Evolutionary conservation across 2,888 invertebrate species (phyloP).

Genomic region (Stenolophus ochropezus): DNA sequence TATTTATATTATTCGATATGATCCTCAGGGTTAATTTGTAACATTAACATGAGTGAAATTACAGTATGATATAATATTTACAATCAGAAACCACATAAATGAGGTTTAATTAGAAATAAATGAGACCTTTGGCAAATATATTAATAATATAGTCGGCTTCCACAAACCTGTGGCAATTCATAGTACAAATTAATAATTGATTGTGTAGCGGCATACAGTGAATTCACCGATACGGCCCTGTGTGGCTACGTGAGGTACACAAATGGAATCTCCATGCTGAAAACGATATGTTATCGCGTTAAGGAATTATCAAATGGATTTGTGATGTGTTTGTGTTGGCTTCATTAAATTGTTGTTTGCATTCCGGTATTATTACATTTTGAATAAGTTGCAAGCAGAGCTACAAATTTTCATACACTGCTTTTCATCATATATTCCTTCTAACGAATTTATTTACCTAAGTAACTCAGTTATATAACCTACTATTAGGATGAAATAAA

Average conservation of each 20-base stretch:
- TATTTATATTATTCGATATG: too few species aligned
- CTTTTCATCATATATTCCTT: background rate
- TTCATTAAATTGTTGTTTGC: slow-evolving; percentile 32
- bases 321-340: slow-evolving; percentile 20
- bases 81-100: too few species aligned
- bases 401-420: background rate
- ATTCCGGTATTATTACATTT: background rate
- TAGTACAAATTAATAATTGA: too few species aligned
- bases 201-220: background rate
- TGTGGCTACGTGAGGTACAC: slow-evolving; percentile 21
- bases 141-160: too few species aligned
- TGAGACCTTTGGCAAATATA: too few species aligned
- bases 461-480: too few species aligned
- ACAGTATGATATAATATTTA: too few species aligned
- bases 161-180: background rate
- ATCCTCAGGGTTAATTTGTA: too few species aligned
- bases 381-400: background rate
- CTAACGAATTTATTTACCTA: too few species aligned
- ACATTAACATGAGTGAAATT: too few species aligned
- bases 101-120: too few species aligned
- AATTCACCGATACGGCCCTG: background rate
- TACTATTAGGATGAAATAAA: too few species aligned
- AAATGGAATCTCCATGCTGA: slow-evolving; percentile 42
- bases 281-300: slow-evolving; percentile 49
- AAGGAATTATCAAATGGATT: slow-evolving; percentile 44